A percentile compares a stretch with the other conserved stretches of the same genome.
These are phyloP conservation scores for Prolemur simus DNA, from an alignment of 2,113 vertebrate species.

Conservation along the genomic window DNA sequence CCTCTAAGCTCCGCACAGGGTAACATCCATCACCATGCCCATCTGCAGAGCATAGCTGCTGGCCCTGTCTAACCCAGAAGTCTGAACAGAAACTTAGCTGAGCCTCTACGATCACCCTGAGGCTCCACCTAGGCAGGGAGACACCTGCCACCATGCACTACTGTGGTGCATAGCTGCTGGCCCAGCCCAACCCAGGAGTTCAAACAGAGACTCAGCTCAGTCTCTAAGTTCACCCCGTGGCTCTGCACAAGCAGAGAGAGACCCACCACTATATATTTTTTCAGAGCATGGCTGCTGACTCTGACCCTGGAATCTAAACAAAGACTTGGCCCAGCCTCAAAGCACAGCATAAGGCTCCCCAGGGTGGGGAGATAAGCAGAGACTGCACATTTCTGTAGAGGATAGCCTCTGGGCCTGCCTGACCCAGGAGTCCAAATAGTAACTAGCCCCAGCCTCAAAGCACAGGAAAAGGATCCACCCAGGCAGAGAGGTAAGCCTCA, in stretches of 20 bases:
- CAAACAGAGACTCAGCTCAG: not conserved
- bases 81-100: not conserved
- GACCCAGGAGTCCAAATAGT: not conserved
- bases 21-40: not conserved
- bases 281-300: not conserved
- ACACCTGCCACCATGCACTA: not conserved
- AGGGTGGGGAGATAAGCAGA: not conserved
- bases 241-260: not conserved
- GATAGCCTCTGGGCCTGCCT: not conserved
- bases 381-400: not conserved
- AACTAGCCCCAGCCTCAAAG: not conserved
- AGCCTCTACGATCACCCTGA: not conserved
- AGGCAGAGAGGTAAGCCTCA: not conserved
- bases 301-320: not conserved
- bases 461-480: not conserved
- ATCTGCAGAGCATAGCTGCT: not conserved
- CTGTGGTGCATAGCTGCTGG: not conserved
- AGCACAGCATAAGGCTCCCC: not conserved
- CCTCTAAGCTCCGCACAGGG: not conserved
- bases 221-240: not conserved
- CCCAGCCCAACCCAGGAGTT: not conserved
- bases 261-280: not conserved
- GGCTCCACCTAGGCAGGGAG: not conserved
- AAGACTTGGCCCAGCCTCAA: not conserved
- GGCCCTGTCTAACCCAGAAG: not conserved